Base-by-base conservation (phyloP, 2,797 vertebrate species). In the Enteromius afrohamiltoni region DNA sequence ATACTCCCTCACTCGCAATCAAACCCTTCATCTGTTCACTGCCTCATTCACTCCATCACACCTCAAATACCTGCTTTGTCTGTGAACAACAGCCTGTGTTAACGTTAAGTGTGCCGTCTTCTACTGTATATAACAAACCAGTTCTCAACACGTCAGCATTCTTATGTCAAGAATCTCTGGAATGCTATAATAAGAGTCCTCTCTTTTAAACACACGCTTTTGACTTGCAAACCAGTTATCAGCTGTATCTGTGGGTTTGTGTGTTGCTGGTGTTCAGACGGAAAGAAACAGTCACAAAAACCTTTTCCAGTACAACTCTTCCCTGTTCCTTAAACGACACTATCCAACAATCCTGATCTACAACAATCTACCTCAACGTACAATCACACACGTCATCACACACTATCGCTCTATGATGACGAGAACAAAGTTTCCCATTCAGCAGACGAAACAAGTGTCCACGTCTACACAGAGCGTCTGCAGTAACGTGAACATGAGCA, bases 381-480 rank as follows among this genome's bases (percentile, higher is more conserved):
- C 26, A 64, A 19, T 47, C 26, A 3, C 0, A 42, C 7, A 19
- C 14, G 19, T 37, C 79, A 81, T 7, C 6, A n/a, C 47, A 64
- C 2, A 11, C 37, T 71, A 17, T n/a, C 21, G 31, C 16, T 21
- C 40, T 6, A 37, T 29, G 31, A 69, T 26, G 49, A n/a, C 1
- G 29, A 67, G 45, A 55, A 82, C 80, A 82, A 82, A 76, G 60
- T 53, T 16, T 51, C n/a, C 34, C 62, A 76, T 76, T 76, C 9
- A 76, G 31, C 34, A 55, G 21, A 6, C 31, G 2, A 13, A 65
- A 29, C 29, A 10, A 11, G 16, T 31, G 6, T 16, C n/a, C 45
- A 64, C 21, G 23, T 55, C 51, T 65, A 69, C 17, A 70, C 13
- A 60, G 68, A 34, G 68, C 53, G 4, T 55, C 71, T 29, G 69